A percentile compares a stretch with the other conserved stretches of the same genome.
Conservation (phyloP, 2,797 vertebrate species). For the Eulemur rubriventer region DNA sequence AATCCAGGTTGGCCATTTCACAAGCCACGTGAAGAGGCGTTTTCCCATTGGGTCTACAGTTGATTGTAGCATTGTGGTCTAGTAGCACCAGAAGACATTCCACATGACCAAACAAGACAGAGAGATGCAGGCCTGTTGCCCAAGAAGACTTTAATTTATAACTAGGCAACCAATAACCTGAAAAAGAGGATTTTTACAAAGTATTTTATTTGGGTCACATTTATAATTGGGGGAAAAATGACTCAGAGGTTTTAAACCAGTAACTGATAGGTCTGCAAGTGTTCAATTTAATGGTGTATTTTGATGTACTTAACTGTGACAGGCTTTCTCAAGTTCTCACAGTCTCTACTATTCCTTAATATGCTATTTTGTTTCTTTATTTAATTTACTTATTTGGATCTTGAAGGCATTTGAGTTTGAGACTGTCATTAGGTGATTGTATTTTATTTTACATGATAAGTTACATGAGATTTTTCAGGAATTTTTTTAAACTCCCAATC, state of each 20-base stretch:
- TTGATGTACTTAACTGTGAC: not conserved
- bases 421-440: not conserved
- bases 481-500: not conserved
- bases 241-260: not conserved
- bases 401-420: not conserved
- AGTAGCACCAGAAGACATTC: conserved; percentile 92
- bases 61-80: conserved; percentile 92
- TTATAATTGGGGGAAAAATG: not conserved
- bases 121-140: conserved; percentile 95
- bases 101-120: conserved; percentile 92
- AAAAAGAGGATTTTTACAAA: conserved; percentile 24
- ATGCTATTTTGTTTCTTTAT: not conserved
- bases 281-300: not conserved
- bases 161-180: conserved; percentile 96
- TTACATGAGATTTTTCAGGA: not conserved
- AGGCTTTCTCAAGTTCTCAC: not conserved
- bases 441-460: conserved; percentile 18
- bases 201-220: conserved; percentile 17
- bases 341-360: not conserved
- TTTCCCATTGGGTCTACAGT: conserved; percentile 95
- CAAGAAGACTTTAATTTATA: conserved; percentile 96
- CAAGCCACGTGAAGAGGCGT: conserved; percentile 96
- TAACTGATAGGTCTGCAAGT: not conserved
- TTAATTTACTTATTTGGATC: not conserved
- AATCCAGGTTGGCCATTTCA: conserved; percentile 89